Evolutionary conservation across 2,888 invertebrate species (phyloP).

Genomic region (Ophioninae sp.): DNA sequence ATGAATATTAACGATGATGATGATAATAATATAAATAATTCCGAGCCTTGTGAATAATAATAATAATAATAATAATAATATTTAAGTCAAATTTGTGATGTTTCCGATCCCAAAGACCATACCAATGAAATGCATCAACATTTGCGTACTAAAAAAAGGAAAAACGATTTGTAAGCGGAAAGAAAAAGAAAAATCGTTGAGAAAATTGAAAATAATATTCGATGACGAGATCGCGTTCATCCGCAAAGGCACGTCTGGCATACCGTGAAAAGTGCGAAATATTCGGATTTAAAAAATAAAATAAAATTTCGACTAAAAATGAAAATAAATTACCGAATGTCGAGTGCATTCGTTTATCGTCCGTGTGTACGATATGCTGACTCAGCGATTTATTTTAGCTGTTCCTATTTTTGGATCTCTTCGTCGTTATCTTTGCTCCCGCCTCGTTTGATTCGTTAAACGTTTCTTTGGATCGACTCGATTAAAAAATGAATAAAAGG

Average conservation of each 20-base stretch:
- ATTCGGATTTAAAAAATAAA: conserved; percentile 9
- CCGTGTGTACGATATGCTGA: too few species aligned
- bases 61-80: too few species aligned
- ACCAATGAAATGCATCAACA: too few species aligned
- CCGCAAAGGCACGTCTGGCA: conserved; percentile 62
- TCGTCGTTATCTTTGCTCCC: too few species aligned
- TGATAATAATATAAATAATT: too few species aligned
- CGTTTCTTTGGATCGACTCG: background rate
- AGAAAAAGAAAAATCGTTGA: background rate
- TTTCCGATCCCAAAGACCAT: too few species aligned
- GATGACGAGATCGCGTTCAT: conserved; percentile 44
- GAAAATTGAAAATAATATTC: conserved; percentile 3
- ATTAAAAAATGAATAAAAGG: background rate
- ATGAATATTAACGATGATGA: too few species aligned
- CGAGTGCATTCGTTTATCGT: conserved; percentile 18
- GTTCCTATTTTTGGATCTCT: too few species aligned
- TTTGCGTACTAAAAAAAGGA: too few species aligned
- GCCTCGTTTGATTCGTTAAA: background rate
- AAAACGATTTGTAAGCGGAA: background rate
- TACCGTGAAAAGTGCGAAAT: conserved; percentile 41
- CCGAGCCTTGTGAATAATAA: too few species aligned
- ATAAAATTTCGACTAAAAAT: background rate
- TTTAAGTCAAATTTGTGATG: too few species aligned
- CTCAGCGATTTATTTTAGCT: too few species aligned
- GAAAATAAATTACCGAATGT: conserved; percentile 11